phyloP scores from a whole-genome alignment of 1,140 invertebrate species.

The Cydia splendana region DNA sequence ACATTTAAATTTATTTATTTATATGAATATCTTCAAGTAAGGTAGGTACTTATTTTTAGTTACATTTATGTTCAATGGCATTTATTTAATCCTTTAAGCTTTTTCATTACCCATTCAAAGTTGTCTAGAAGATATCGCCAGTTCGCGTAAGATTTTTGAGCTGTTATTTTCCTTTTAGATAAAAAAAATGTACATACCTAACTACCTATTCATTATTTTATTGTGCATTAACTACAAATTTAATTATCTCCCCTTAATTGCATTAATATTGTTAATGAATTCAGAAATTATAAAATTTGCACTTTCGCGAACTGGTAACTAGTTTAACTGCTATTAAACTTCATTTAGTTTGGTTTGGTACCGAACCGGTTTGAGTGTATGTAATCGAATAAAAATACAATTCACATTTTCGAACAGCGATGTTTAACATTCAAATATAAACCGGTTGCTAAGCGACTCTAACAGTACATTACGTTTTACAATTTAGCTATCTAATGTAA shows the following conservation, averaged over 20 bases:
- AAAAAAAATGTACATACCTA: too few species aligned
- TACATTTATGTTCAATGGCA: too few species aligned
- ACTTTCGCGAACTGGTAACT: not conserved
- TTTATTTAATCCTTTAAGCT: too few species aligned
- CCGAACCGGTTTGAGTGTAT: not conserved
- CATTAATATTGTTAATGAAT: not conserved
- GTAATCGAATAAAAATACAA: slow-evolving; percentile 28
- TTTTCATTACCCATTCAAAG: too few species aligned
- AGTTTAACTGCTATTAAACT: not conserved
- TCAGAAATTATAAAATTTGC: not conserved
- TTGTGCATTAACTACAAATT: too few species aligned
- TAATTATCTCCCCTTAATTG: not conserved
- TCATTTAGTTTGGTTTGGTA: slow-evolving; percentile 9
- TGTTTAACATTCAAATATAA: not conserved
- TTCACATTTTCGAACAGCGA: not conserved
- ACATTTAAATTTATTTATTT: too few species aligned
- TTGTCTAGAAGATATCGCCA: too few species aligned
- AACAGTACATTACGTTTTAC: slow-evolving; percentile 30
- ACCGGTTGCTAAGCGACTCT: slow-evolving; percentile 10
- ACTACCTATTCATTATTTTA: too few species aligned
- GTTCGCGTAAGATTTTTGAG: too few species aligned
- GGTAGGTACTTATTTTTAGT: too few species aligned
- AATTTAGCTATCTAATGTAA: not conserved
- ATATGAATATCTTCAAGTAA: too few species aligned
- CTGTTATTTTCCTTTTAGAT: too few species aligned